Base-by-base conservation (phyloP, 1,140 invertebrate genomes). In the Solen grandis region DNA sequence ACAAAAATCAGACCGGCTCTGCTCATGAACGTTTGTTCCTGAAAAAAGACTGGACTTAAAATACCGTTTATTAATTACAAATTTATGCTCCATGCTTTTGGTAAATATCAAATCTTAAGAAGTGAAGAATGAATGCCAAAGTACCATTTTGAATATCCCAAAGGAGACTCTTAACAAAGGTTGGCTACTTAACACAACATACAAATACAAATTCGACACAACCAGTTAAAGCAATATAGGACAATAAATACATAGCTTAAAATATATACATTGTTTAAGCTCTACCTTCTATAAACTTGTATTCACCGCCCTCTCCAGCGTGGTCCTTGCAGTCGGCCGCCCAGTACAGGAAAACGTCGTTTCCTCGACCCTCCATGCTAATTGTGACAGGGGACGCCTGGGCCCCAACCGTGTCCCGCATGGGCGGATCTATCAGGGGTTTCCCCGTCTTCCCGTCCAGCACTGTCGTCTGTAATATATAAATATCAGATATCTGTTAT, bases 271-370 rank as follows among this genome's bases (percentile, higher is more conserved):
- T n/a, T n/a, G n/a, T n/a, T n/a, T n/a, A n/a, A n/a, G n/a, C n/a
- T 85, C 73, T 85, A 93, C 92, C 91, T 91, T 92, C 90, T 36
- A 92, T 81, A 86, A 93, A 93, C 27, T 80, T 85, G 81, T 90
- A 93, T 70, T 90, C 78, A 36, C 90, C 88, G 19, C 90, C 89
- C 75, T 91, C 88, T 22, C 92, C 93, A 76, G 94, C 93, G 75
- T 92, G 89, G 4, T 88, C 88, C 52, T 88, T 77, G 89, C 96
- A 96, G 83, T 96, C 94, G 0, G 94, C 93, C 0, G 94, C 94
- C 96, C 96, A 96, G 87, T 95, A 95, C 1, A 96, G 85, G 88
- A 96, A 96, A 86, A 95, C 93, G 90, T 96, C 96, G 89, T 95
- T 95, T 2, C 95, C 95, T 78, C 50, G 88, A 89, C 68, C 94